Evolutionary conservation across 2,113 vertebrate species (phyloP), one percentile per base, ranked within the genome.

Genomic region (Paedocypris sp.): DNA sequence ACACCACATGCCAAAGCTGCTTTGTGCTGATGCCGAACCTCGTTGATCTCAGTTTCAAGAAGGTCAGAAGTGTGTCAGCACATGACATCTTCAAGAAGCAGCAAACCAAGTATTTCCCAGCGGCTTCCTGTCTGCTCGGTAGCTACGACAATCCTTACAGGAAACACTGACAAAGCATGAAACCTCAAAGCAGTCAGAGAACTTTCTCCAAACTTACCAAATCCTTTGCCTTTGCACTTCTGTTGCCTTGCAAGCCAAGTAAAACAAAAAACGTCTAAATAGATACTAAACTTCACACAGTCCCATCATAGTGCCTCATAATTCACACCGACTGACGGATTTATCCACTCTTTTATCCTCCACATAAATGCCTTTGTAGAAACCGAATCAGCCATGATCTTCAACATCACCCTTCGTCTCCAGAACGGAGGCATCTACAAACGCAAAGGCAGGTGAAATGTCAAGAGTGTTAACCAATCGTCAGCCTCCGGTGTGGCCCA

Each of bases 101-200:
- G 66, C 47, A 68, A 82, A 82, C 75, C 71, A 64, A 42, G 66
- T 74, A 69, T 60, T 56, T 68, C 63, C 66, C 12, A 60, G 79
- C 72, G 66, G 71, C 76, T 86, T 86, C 85, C 85, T 83, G 79
- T 78, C 72, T 64, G 42, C 36, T 36, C n/a, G n/a, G n/a, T n/a
- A 54, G 52, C 53, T 22, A 10, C 18, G 22, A 29, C 75, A 76
- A 49, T 48, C 67, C 20, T 39, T 60, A 84, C 83, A 84, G 83
- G 85, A 87, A 87, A 81, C 77, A 63, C 75, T 80, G 68, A 29
- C 73, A 62, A 74, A 75, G 73, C 73, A 70, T 75, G 69, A 73
- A 25, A 5, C 38, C 20, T 38, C 23, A 41, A 72, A 54, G 16
- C 19, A 39, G 49, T 13, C 42, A 73, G 39, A 33, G 49, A 60